Conservation (phyloP, 1,140 invertebrate species). For the Trichoplusia ni region DNA sequence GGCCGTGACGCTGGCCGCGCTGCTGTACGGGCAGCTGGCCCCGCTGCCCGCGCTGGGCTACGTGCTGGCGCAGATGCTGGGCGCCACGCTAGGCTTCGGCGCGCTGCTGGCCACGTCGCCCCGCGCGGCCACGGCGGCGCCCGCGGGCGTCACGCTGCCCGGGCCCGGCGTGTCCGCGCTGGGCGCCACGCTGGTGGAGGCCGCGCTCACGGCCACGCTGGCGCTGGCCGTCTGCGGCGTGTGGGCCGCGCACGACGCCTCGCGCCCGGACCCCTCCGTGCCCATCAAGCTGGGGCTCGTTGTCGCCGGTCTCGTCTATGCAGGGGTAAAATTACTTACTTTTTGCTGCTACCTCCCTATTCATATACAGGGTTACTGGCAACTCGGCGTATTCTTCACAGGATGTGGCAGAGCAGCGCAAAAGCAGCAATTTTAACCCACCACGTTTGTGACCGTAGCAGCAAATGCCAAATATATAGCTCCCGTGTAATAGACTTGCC, state of each 20-base stretch:
- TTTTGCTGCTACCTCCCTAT: neutral
- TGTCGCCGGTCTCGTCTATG: constrained; percentile 63
- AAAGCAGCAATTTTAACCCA: too few relatives aligned
- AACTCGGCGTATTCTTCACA: too few relatives aligned
- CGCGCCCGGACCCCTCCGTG: constrained; percentile 50
- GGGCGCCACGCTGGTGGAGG: constrained; percentile 39
- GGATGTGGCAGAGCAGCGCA: too few relatives aligned
- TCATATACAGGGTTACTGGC: neutral
- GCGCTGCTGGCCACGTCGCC: constrained; percentile 30
- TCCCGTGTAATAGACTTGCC: too few relatives aligned
- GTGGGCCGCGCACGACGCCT: constrained; percentile 53
- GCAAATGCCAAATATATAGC: too few relatives aligned
- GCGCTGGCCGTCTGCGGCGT: constrained; percentile 46
- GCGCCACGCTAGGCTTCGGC: constrained; percentile 34
- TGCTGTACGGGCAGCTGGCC: constrained; percentile 45
- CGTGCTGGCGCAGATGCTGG: constrained; percentile 38
- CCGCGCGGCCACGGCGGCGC: constrained; percentile 31
- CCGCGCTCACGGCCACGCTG: constrained; percentile 31
- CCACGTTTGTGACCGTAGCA: too few relatives aligned
- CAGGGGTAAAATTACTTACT: too few relatives aligned
- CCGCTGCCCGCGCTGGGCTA: constrained; percentile 34
- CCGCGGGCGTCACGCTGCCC: constrained; percentile 44
- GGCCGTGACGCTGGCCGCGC: constrained; percentile 62
- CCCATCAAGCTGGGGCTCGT: constrained; percentile 65
- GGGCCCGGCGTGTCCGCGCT: constrained; percentile 21